Conservation (phyloP, 2,797 vertebrate genomes). For the Leuciscus waleckii region DNA sequence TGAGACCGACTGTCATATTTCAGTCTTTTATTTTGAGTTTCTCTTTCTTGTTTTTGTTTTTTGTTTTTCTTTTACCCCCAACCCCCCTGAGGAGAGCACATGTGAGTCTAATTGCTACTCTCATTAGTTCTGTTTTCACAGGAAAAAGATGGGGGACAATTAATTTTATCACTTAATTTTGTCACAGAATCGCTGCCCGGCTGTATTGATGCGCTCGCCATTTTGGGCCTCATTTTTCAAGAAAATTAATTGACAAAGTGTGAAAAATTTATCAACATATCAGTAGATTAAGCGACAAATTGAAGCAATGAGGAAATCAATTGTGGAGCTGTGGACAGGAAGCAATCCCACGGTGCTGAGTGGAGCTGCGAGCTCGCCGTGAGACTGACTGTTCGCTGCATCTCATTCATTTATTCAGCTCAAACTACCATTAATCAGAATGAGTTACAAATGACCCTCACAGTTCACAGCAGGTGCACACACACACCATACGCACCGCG, state of each 20-base stretch:
- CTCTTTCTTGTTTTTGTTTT: slow-evolving; percentile 68
- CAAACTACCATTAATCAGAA: slow-evolving; percentile 81
- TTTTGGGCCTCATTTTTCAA: slow-evolving; percentile 78
- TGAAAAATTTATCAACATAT: slow-evolving; percentile 86
- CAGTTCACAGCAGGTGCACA: slow-evolving; percentile 60
- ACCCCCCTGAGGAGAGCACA: slow-evolving; percentile 77
- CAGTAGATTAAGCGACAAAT: slow-evolving; percentile 86
- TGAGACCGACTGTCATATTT: slow-evolving; percentile 25
- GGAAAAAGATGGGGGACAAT: slow-evolving; percentile 80
- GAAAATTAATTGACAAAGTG: slow-evolving; percentile 87
- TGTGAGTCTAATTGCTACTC: slow-evolving; percentile 85
- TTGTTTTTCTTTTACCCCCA: slow-evolving; percentile 68
- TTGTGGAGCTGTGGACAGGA: slow-evolving; percentile 78
- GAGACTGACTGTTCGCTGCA: slow-evolving; percentile 78
- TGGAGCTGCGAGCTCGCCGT: slow-evolving; percentile 69
- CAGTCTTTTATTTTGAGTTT: slow-evolving; percentile 36
- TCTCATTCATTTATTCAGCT: slow-evolving; percentile 83
- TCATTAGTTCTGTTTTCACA: slow-evolving; percentile 87
- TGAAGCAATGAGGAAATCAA: slow-evolving; percentile 87
- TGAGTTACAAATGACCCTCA: slow-evolving; percentile 79
- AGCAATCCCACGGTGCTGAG: slow-evolving; percentile 59
- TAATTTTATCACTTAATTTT: slow-evolving; percentile 88
- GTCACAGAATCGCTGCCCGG: slow-evolving; percentile 76
- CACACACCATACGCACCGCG: slow-evolving; percentile 62
- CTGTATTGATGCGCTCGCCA: slow-evolving; percentile 78